Percentiles rank a stretch among this genome's conserved stretches.
Evolutionary conservation across 2,888 invertebrate genomes (phyloP).

Genomic region (Loripinus fragilis): DNA sequence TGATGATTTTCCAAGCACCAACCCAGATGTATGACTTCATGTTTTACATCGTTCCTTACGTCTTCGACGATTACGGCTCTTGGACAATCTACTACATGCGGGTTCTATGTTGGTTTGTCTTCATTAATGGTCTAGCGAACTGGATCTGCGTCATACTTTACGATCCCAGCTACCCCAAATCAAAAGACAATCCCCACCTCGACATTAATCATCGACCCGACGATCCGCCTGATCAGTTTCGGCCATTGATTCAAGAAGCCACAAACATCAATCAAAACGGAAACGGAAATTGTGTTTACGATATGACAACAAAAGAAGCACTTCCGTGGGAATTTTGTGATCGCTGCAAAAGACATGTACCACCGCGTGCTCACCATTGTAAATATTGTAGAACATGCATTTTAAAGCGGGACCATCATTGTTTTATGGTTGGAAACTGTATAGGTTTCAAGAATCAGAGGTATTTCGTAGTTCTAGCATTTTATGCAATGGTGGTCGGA

Average conservation of each 20-base stretch:
- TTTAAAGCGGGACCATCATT: slow-evolving; percentile 79
- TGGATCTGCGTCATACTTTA: slow-evolving; percentile 63
- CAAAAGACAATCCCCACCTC: slow-evolving; percentile 43
- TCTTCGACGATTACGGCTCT: slow-evolving; percentile 52
- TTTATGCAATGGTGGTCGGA: slow-evolving; percentile 61
- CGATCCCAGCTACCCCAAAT: slow-evolving; percentile 43
- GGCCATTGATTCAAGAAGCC: slow-evolving; percentile 23
- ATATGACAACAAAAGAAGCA: slow-evolving; percentile 43
- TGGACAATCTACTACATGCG: slow-evolving; percentile 66
- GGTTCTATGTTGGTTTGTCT: slow-evolving; percentile 58
- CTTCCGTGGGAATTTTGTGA: slow-evolving; percentile 68
- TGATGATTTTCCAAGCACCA: slow-evolving; percentile 62
- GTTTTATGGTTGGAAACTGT: slow-evolving; percentile 71
- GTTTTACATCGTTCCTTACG: slow-evolving; percentile 61
- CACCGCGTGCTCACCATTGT: slow-evolving; percentile 76
- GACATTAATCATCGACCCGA: slow-evolving; percentile 24
- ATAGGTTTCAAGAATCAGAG: slow-evolving; percentile 74
- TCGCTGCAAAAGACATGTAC: slow-evolving; percentile 64
- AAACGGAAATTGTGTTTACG: slow-evolving; percentile 32
- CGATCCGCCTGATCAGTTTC: slow-evolving; percentile 43
- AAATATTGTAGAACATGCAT: slow-evolving; percentile 72
- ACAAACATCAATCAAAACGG: slow-evolving; percentile 21
- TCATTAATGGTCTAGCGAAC: slow-evolving; percentile 61
- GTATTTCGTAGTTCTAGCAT: slow-evolving; percentile 68
- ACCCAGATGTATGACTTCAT: slow-evolving; percentile 64